Evolutionary conservation across 2,888 invertebrate genomes (phyloP), one percentile per base, ranked within the genome.

Genomic region (Teinopalpus imperialis): DNA sequence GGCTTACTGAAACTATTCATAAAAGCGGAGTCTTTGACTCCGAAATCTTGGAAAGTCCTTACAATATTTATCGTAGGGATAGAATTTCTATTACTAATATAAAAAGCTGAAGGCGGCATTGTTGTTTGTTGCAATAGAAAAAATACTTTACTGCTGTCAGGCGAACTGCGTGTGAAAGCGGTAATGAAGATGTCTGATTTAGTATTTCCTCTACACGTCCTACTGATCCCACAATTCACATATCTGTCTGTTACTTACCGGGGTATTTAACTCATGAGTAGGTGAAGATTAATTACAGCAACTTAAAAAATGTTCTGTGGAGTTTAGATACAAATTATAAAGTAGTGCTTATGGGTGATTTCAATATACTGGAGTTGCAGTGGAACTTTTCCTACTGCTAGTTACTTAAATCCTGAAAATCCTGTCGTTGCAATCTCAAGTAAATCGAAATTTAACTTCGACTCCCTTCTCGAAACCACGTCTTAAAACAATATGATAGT

Each of bases 51-150:
- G 43, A 35, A 3, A 20, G 7, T n/a, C 27, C 27, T n/a, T 43
- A 35, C 8, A 43, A 43, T 21, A 16, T 43, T 20, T 43, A 12
- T 27, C 18, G 35, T 29, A 43, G 43, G 16, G 43, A 43, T 21
- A 32, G 43, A 14, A 12, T 9, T 5, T 16, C 27, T 2, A 12
- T 35, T n/a, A 35, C 10, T 35, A 20, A 5, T 8, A 43, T n/a
- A n/a, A n/a, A n/a, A n/a, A n/a, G n/a, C n/a, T n/a, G n/a, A n/a
- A n/a, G n/a, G n/a, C n/a, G n/a, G n/a, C n/a, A n/a, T n/a, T n/a
- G n/a, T n/a, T n/a, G n/a, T n/a, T n/a, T n/a, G n/a, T n/a, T n/a
- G n/a, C n/a, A n/a, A n/a, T n/a, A n/a, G n/a, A 27, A 36, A 23
- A 36, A 43, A 36, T 16, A 13, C 10, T 43, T 29, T 43, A 35